phyloP scores from a whole-genome alignment of 2,797 vertebrate species.

The Staurois parvus region DNA sequence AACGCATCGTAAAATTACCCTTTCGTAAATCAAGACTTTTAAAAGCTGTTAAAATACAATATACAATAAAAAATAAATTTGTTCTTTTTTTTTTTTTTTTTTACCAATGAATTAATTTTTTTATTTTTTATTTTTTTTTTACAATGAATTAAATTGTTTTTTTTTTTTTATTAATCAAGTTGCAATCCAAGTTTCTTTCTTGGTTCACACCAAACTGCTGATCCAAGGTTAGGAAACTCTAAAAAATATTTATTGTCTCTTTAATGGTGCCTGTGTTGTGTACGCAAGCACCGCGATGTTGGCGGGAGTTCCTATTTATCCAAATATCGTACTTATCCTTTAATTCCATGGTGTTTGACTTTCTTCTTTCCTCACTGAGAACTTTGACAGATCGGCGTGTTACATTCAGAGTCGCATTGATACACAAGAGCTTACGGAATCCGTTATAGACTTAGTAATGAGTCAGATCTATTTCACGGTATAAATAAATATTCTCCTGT shows the following conservation, averaged over 20 bases:
- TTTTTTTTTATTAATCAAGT: neutral
- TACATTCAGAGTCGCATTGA: neutral
- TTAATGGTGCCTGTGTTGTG: too few species aligned
- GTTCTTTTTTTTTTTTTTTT: too few species aligned
- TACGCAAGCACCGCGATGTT: neutral
- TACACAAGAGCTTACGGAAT: neutral
- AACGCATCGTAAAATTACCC: too few species aligned
- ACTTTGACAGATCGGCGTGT: neutral
- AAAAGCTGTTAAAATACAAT: too few species aligned
- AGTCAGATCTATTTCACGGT: neutral
- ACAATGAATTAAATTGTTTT: too few species aligned
- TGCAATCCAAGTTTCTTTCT: neutral
- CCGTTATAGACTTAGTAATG: neutral
- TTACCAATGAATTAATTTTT: too few species aligned
- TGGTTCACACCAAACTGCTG: neutral
- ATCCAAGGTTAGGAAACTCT: neutral
- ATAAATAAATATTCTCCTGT: neutral
- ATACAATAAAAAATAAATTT: too few species aligned
- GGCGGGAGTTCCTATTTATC: neutral
- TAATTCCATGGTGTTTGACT: constrained; percentile 16
- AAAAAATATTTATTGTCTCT: neutral
- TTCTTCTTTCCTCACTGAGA: constrained; percentile 13
- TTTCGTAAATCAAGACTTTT: too few species aligned
- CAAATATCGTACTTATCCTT: constrained; percentile 3
- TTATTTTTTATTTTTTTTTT: too few species aligned